Conservation (phyloP, 2,888 invertebrate species). For the Platycheirus rosarum region DNA sequence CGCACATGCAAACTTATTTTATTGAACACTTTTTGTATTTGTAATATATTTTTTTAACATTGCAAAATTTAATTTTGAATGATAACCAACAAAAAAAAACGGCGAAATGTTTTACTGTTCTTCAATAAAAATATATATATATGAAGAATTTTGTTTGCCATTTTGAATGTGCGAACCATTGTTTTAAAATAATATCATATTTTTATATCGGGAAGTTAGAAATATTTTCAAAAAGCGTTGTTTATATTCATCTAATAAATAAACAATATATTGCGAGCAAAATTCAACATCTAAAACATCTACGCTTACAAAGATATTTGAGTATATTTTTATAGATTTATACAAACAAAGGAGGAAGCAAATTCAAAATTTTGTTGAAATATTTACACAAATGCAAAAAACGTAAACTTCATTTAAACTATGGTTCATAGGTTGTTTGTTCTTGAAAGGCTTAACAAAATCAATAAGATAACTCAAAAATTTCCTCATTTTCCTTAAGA, state of each 20-base stretch:
- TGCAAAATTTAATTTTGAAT: no score
- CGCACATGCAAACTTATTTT: constrained; percentile 13
- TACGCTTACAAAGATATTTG: constrained; percentile 47
- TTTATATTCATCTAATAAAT: no score
- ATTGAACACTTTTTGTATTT: no score
- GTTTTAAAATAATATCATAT: no score
- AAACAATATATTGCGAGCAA: constrained; percentile 46
- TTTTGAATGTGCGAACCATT: background rate
- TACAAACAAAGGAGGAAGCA: constrained; percentile 47
- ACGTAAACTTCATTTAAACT: constrained; percentile 27
- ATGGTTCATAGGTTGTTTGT: constrained; percentile 19
- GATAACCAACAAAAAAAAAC: no score
- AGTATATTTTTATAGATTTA: constrained; percentile 28
- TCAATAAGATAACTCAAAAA: constrained; percentile 48
- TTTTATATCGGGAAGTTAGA: no score
- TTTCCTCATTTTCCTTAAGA: constrained; percentile 75
- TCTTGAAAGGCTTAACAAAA: constrained; percentile 43
- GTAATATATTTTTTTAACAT: no score
- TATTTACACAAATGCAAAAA: constrained; percentile 63
- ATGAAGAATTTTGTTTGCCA: no score
- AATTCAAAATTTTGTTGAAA: constrained; percentile 37
- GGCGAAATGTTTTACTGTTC: no score
- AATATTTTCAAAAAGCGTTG: constrained; percentile 1
- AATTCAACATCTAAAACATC: constrained; percentile 54
- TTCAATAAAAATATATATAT: no score